Evolutionary conservation across 92 coral and sea anemone genomes (phyloP).

Genomic region (Hydrozoanthus gracilis): DNA sequence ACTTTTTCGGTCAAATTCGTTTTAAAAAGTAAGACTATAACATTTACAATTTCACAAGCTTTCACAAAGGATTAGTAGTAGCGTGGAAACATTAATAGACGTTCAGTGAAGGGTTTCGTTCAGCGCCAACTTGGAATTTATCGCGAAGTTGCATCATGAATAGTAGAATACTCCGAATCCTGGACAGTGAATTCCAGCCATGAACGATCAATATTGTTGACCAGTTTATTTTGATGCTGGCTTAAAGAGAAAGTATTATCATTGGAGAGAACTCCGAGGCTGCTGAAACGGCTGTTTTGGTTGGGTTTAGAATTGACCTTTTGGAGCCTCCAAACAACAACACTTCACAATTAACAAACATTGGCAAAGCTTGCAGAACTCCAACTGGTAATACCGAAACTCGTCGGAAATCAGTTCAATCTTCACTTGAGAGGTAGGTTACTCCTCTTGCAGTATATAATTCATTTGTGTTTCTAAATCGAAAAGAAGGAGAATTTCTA

Average conservation of each 20-base stretch:
- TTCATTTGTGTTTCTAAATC: conserved; percentile 15
- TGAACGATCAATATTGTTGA: conserved; percentile 27
- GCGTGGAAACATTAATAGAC: conserved; percentile 14
- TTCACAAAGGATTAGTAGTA: conserved; percentile 24
- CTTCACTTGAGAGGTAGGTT: conserved; percentile 30
- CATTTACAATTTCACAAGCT: too few species aligned
- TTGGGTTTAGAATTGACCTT: conserved; percentile 30
- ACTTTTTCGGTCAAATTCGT: conserved; percentile 6
- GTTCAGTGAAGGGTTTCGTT: conserved; percentile 24
- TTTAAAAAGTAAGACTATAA: too few species aligned
- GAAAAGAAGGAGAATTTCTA: conserved; percentile 3
- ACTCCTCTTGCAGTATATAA: conserved; percentile 12
- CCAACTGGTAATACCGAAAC: conserved; percentile 32
- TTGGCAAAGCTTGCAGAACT: conserved; percentile 41
- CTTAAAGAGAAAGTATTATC: conserved; percentile 17
- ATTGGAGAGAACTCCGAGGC: conserved; percentile 24
- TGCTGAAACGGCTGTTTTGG: conserved; percentile 26
- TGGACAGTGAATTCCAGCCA: conserved; percentile 37
- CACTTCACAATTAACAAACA: conserved; percentile 17
- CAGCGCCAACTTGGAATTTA: conserved; percentile 35
- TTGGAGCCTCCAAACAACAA: conserved; percentile 24
- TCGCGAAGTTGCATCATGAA: too few species aligned
- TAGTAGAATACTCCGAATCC: conserved; percentile 37
- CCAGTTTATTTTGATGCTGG: conserved; percentile 29
- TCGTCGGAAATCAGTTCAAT: background rate